Conservation (phyloP, 2,113 vertebrate species). For the Sclerurus mexicanus region DNA sequence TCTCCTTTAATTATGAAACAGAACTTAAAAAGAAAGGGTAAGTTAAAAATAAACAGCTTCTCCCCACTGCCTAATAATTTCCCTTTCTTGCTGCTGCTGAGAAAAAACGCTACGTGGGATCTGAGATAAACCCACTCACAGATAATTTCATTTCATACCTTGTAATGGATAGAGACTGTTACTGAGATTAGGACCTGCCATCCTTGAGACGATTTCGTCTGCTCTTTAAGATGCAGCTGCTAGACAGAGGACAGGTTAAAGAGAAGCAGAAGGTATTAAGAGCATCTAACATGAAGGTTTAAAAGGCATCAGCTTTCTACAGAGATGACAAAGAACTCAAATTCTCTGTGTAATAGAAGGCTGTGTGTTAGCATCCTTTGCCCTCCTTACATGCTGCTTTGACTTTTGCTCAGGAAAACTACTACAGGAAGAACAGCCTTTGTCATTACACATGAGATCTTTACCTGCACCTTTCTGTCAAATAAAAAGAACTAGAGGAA, state of each 20-base stretch:
- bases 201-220: background rate
- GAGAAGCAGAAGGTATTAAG: constrained; percentile 14
- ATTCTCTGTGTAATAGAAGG: background rate
- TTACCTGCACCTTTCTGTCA: background rate
- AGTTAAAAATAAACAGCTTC: constrained; percentile 63
- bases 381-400: background rate
- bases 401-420: background rate
- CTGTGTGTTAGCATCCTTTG: background rate
- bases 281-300: background rate
- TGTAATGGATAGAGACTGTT: constrained; percentile 28
- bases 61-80: constrained; percentile 35
- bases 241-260: constrained; percentile 32
- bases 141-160: constrained; percentile 35
- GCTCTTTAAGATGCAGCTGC: constrained; percentile 15
- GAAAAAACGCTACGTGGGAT: constrained; percentile 49
- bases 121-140: constrained; percentile 54
- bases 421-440: background rate
- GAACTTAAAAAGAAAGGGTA: constrained; percentile 42
- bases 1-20: constrained; percentile 26
- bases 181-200: constrained; percentile 45
- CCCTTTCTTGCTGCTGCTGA: constrained; percentile 24
- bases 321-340: background rate
- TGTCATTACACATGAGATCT: background rate
- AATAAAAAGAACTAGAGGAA: background rate
- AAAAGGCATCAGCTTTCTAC: constrained; percentile 14